phyloP scores from a whole-genome alignment of 2,797 vertebrate species.

The Paguma larvata region DNA sequence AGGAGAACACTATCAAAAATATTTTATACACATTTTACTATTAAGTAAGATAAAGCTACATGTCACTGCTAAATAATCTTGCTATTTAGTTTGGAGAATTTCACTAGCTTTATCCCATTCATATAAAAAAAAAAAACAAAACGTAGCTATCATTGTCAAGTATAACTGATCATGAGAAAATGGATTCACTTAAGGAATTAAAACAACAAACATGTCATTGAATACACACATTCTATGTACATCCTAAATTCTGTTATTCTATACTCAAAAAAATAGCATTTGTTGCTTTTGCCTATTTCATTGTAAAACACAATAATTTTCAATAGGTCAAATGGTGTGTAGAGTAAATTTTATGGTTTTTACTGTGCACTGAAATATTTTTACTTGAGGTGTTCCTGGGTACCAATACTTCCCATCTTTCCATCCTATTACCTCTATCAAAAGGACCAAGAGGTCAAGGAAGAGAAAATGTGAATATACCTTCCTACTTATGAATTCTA shows the following conservation, averaged over 20 bases:
- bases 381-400: background rate
- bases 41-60: background rate
- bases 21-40: background rate
- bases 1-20: background rate
- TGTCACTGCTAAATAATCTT: background rate
- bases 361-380: background rate
- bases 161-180: background rate
- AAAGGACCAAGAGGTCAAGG: background rate
- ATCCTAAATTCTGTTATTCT: background rate
- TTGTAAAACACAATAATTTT: background rate
- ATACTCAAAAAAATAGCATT: background rate
- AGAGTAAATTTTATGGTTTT: background rate
- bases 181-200: background rate
- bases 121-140: background rate
- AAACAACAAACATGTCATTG: background rate
- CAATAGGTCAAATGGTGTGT: background rate
- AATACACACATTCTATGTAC: background rate
- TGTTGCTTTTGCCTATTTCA: background rate
- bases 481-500: background rate
- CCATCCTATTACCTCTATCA: background rate
- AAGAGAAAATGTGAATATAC: background rate
- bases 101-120: background rate
- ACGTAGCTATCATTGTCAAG: background rate
- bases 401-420: background rate
- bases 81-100: background rate